A percentile compares a stretch with the other conserved stretches of the same genome.
These are phyloP conservation scores for Smutsia gigantea DNA, from an alignment of 2,797 vertebrate genomes.

Conservation along the genomic window DNA sequence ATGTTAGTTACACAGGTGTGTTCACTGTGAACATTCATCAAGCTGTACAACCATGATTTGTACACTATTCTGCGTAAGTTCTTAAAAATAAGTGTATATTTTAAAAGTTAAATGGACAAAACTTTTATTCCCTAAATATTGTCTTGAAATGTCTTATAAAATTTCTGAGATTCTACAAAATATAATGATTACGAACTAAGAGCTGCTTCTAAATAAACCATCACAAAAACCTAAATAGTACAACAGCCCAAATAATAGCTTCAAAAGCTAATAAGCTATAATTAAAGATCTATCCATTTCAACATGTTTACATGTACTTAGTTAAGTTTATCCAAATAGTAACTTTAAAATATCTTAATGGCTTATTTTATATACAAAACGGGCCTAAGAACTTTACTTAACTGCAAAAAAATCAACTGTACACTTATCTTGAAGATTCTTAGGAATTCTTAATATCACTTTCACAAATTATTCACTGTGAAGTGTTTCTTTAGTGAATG, in stretches of 20 bases:
- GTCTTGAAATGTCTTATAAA: neutral
- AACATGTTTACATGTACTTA: neutral
- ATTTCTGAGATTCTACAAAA: neutral
- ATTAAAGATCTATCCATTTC: neutral
- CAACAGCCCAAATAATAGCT: neutral
- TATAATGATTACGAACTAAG: neutral
- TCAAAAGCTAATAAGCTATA: neutral
- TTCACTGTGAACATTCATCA: neutral
- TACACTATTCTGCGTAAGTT: neutral
- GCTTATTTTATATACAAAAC: neutral
- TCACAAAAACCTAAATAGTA: conserved; percentile 29
- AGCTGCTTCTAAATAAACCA: neutral
- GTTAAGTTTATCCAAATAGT: neutral
- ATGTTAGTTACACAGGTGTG: neutral
- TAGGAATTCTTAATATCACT: neutral
- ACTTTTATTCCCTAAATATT: neutral
- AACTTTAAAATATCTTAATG: neutral
- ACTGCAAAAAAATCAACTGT: neutral
- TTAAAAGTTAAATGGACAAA: neutral
- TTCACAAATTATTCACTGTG: neutral
- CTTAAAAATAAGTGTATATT: neutral
- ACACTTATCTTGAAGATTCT: neutral
- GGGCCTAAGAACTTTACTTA: neutral
- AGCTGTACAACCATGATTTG: neutral
- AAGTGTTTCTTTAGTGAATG: neutral